Conservation (phyloP, 2,888 invertebrate species). For the Drosophila nr. perissopoda region DNA sequence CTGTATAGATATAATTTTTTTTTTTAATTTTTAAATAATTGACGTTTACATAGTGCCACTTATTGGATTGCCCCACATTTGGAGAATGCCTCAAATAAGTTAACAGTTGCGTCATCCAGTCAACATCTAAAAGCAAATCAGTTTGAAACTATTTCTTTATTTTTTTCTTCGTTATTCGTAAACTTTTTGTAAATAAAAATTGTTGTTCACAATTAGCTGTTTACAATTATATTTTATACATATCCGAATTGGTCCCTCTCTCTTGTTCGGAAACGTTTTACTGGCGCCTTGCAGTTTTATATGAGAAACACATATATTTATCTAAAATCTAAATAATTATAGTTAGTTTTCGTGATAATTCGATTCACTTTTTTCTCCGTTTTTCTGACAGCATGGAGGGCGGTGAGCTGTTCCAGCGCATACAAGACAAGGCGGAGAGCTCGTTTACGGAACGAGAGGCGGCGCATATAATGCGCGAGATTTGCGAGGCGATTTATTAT, state of each 20-base stretch:
- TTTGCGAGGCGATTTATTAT: conserved; percentile 96
- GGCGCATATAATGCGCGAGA: conserved; percentile 97
- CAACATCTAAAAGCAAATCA: not conserved
- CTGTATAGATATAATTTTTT: not conserved
- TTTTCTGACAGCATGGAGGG: conserved; percentile 93
- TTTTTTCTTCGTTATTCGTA: not conserved
- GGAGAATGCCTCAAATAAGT: not conserved
- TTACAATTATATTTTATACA: not conserved
- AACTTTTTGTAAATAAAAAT: not conserved
- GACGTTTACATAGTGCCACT: not conserved
- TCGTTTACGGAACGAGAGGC: conserved; percentile 99
- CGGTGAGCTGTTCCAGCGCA: conserved; percentile 98
- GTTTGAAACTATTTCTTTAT: not conserved
- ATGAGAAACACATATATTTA: not conserved
- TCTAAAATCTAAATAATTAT: not conserved
- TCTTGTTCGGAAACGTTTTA: not conserved
- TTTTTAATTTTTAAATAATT: not conserved
- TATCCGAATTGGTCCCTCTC: not conserved
- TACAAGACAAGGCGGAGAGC: conserved; percentile 95
- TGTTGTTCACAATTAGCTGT: not conserved
- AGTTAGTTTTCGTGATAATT: not conserved
- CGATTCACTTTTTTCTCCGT: not conserved
- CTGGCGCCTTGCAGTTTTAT: not conserved
- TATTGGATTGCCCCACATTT: not conserved
- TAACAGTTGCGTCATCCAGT: not conserved